Base-by-base conservation (phyloP, 2,888 invertebrate genomes). In the Drosophila greeni region DNA sequence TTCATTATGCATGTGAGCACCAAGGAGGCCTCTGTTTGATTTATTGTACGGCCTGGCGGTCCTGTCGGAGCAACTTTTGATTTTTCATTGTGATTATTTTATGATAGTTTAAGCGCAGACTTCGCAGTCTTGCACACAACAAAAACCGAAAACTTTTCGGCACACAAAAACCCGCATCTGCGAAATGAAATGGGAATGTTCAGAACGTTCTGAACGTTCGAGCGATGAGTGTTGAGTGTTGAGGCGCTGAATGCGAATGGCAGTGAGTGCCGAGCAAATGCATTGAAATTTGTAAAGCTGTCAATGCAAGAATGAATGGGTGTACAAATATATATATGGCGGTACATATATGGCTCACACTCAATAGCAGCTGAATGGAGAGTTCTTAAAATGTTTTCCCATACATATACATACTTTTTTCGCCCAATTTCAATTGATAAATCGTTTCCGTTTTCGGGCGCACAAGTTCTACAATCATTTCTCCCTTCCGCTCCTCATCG, bases 71-170 rank as follows among this genome's bases (percentile, higher is more conserved):
- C 75, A 83, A 83, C 70, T 80, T 80, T 78, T 78, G 72, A 70
- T 70, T 78, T 81, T 70, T 59, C 74, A 81, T 81, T 78, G 79
- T 80, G 84, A 78, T 75, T 74, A 82, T 81, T 78, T 78, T 81
- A 71, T 78, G 76, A 78, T 78, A 75, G 76, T 66, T 78, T 71
- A 73, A 66, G 78, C 73, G 55, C 49, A 67, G 73, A 60, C 70
- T 64, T 67, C 53, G 61, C 49, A 57, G 23, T 49, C 36, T 26
- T 36, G 43, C 31, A 29, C 20, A 33, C 42, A 43, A 45, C 37
- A 48, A 39, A 24, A 24, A 62, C 42, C 16, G 12, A 53, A 34
- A 56, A 66, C 12, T 55, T 66, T 56, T 51, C 14, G 29, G 52
- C 33, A 49, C 33, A 43, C 43, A 59, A 68, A 42, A 43, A 53